These are phyloP conservation scores for Selenia dentaria DNA, from an alignment of 2,888 invertebrate genomes.

Conservation along the genomic window DNA sequence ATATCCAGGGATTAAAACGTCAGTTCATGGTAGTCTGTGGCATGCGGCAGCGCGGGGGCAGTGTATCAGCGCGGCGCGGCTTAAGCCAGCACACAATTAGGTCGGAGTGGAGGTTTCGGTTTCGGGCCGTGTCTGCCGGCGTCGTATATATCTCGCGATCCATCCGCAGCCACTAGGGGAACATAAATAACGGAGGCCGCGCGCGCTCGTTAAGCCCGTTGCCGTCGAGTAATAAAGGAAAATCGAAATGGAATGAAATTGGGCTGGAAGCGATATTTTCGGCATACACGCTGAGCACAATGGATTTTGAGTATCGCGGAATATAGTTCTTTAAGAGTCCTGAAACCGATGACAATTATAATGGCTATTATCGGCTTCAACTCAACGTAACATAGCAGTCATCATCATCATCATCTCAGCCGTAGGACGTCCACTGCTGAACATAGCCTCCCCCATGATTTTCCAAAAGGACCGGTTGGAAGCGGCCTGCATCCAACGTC, in stretches of 20 bases:
- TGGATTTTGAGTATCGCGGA: constrained; percentile 75
- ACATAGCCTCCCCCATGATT: too few species aligned
- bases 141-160: constrained; percentile 80
- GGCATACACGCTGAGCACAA: constrained; percentile 73
- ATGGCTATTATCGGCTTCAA: constrained; percentile 69
- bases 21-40: constrained; percentile 41
- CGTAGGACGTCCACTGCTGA: too few species aligned
- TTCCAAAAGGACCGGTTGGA: too few species aligned
- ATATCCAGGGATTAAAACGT: constrained; percentile 63
- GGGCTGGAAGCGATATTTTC: constrained; percentile 80
- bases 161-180: constrained; percentile 81
- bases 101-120: constrained; percentile 71
- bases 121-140: constrained; percentile 63
- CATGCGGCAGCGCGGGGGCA: constrained; percentile 44
- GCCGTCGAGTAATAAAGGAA: constrained; percentile 83
- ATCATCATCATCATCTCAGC: too few species aligned
- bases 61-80: constrained; percentile 69
- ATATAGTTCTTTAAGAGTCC: constrained; percentile 66
- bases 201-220: constrained; percentile 82
- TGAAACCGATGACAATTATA: constrained; percentile 75
- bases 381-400: constrained; percentile 59
- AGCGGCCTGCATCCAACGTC: too few species aligned
- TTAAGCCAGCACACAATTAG: constrained; percentile 79
- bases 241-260: constrained; percentile 85
- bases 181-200: constrained; percentile 81